phyloP scores from a whole-genome alignment of 1,140 invertebrate genomes.

The Aphaenogaster floridana region DNA sequence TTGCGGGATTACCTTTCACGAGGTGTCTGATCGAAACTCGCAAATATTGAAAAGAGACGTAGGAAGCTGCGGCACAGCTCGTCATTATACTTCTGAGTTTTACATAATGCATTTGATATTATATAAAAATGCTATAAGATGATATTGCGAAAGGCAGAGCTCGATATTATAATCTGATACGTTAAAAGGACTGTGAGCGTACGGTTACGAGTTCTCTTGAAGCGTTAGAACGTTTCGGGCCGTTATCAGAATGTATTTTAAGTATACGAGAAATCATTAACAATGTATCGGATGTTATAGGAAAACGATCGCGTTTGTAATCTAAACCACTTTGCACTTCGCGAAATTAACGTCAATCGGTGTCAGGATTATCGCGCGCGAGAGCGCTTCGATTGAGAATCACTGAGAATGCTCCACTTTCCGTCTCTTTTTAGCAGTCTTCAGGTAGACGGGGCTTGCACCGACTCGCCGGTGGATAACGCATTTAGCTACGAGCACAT shows the following conservation, averaged over 20 bases:
- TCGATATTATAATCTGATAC: slow-evolving; percentile 23
- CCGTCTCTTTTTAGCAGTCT: slow-evolving; percentile 61
- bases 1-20: slow-evolving; percentile 70
- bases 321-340: not conserved
- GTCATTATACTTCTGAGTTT: slow-evolving; percentile 2
- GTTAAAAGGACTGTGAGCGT: not conserved
- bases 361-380: not conserved
- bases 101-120: slow-evolving; percentile 41
- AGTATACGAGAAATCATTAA: not conserved
- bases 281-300: not conserved
- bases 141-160: not conserved
- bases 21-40: slow-evolving; percentile 38
- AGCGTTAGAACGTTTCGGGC: not conserved
- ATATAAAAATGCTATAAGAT: slow-evolving; percentile 7
- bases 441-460: slow-evolving; percentile 38
- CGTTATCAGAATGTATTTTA: not conserved
- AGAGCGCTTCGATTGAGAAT: slow-evolving; percentile 50
- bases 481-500: slow-evolving; percentile 43
- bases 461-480: slow-evolving; percentile 29
- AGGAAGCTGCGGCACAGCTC: not conserved
- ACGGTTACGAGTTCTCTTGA: not conserved
- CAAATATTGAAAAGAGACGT: slow-evolving; percentile 46
- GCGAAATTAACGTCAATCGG: not conserved
- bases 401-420: slow-evolving; percentile 72
- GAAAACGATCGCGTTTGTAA: not conserved